A percentile compares a stretch with the other conserved stretches of the same genome.
Evolutionary conservation across 2,797 vertebrate genomes (phyloP).

Genomic region (Sebastes alutus): DNA sequence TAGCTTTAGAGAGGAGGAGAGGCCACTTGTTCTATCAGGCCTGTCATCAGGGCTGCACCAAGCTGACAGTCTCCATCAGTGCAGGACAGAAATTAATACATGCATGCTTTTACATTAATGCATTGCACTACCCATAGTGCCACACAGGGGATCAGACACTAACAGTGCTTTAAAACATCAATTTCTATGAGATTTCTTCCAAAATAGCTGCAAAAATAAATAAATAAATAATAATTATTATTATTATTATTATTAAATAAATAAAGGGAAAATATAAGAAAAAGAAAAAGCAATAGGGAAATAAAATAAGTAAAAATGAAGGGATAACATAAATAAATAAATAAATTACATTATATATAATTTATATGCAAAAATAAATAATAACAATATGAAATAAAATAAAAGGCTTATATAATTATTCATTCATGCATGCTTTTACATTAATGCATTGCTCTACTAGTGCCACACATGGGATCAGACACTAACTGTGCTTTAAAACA

Average conservation of each 20-base stretch:
- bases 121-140: not conserved
- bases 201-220: not conserved
- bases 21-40: constrained; percentile 12
- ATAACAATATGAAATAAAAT: too few relatives aligned
- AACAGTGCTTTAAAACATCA: not conserved
- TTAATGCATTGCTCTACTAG: too few relatives aligned
- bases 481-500: too few relatives aligned
- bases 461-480: too few relatives aligned
- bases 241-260: too few relatives aligned
- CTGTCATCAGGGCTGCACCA: not conserved
- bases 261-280: too few relatives aligned
- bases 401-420: too few relatives aligned
- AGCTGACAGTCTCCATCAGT: not conserved
- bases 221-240: too few relatives aligned
- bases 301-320: too few relatives aligned
- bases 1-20: not conserved
- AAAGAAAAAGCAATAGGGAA: too few relatives aligned
- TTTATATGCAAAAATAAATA: not conserved
- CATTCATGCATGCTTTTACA: too few relatives aligned
- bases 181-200: not conserved
- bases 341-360: not conserved
- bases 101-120: not conserved
- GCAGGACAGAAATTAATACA: not conserved
- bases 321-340: too few relatives aligned
- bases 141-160: not conserved